Percentiles rank a stretch among this genome's conserved stretches.
These are phyloP conservation scores for Sebastes steindachneri DNA, from an alignment of 2,797 vertebrate species.

Conservation along the genomic window DNA sequence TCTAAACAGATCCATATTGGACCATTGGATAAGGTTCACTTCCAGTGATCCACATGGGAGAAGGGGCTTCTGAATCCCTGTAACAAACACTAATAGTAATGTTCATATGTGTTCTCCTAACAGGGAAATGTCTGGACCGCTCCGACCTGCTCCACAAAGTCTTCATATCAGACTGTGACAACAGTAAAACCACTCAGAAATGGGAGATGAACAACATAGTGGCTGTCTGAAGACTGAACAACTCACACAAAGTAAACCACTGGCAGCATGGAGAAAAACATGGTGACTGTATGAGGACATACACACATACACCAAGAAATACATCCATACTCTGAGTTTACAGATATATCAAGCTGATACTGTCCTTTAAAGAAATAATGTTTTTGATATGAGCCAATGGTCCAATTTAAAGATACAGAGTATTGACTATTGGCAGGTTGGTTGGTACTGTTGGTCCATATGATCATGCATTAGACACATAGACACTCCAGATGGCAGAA, in stretches of 20 bases:
- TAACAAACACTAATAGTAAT: background rate
- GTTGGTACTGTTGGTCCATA: background rate
- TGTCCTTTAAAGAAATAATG: background rate
- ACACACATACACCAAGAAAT: constrained; percentile 10
- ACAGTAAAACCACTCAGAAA: constrained; percentile 90
- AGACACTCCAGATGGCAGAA: constrained; percentile 5
- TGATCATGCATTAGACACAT: background rate
- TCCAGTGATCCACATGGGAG: background rate
- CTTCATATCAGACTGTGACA: constrained; percentile 93
- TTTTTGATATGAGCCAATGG: background rate
- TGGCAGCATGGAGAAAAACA: background rate
- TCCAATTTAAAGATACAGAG: background rate
- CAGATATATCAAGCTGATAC: constrained; percentile 5
- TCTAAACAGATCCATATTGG: background rate
- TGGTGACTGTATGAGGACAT: constrained; percentile 4
- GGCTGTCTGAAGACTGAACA: constrained; percentile 85
- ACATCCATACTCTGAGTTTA: constrained; percentile 26
- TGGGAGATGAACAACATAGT: constrained; percentile 99
- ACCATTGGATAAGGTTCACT: background rate
- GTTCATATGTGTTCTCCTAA: background rate
- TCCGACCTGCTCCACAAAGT: constrained; percentile 95
- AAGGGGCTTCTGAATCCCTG: background rate
- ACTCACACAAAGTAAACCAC: background rate
- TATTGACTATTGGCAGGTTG: background rate
- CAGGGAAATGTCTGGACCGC: constrained; percentile 88